Conservation (phyloP, 2,113 vertebrate species). For the Lepus timidus region DNA sequence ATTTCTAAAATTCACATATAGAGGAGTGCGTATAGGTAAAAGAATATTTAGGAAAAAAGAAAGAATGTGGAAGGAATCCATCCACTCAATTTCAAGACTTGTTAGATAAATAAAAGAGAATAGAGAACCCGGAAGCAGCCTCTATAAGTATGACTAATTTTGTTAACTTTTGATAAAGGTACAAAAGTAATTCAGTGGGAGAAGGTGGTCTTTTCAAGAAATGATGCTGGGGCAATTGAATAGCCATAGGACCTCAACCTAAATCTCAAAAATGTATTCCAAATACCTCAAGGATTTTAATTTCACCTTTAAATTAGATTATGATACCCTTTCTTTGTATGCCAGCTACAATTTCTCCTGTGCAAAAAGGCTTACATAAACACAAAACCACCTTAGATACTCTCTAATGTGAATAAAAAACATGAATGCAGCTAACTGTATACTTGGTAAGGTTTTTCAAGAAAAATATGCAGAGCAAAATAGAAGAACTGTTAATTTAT, state of each 20-base stretch:
- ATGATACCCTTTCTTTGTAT: not conserved
- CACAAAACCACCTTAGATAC: not conserved
- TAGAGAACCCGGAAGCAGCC: not conserved
- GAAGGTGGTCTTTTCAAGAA: not conserved
- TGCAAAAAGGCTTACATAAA: not conserved
- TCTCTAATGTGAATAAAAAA: not conserved
- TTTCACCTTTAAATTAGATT: constrained; percentile 10
- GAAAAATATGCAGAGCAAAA: not conserved
- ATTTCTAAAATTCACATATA: not conserved
- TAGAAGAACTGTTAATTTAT: constrained; percentile 30
- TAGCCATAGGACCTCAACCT: not conserved
- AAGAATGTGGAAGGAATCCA: not conserved
- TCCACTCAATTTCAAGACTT: not conserved
- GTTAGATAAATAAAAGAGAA: not conserved
- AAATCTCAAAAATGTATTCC: not conserved
- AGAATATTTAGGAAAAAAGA: not conserved
- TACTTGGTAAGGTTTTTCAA: constrained; percentile 24
- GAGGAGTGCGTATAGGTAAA: not conserved
- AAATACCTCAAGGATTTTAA: not conserved
- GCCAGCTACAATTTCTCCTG: not conserved
- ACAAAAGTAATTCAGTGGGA: not conserved
- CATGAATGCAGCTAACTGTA: not conserved
- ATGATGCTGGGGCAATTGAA: not conserved
- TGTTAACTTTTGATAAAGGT: not conserved
- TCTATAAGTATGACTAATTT: not conserved